These are phyloP conservation scores for Gryllus bimaculatus DNA, from an alignment of 1,140 invertebrate species.

Conservation along the genomic window DNA sequence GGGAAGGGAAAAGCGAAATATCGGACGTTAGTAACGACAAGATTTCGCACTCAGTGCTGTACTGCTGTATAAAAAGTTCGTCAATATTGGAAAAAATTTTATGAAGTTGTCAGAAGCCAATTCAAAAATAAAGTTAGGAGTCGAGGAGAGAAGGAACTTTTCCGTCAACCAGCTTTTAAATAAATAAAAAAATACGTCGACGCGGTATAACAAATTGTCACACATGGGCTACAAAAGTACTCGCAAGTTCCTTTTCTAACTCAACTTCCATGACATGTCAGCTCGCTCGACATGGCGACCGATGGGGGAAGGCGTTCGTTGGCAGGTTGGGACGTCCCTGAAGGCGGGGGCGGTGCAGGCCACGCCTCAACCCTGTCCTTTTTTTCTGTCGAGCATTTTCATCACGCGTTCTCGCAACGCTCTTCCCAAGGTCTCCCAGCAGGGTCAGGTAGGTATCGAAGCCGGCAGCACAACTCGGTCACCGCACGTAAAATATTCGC, in stretches of 20 bases:
- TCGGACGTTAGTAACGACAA: slow-evolving; percentile 3
- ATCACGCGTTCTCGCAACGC: too few relatives aligned
- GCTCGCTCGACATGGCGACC: too few relatives aligned
- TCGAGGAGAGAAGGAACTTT: background rate
- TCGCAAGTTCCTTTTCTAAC: background rate
- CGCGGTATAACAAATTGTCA: background rate
- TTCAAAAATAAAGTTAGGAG: background rate
- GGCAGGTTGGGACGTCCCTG: too few relatives aligned
- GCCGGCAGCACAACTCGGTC: too few relatives aligned
- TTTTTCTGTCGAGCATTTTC: too few relatives aligned
- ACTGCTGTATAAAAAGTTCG: background rate
- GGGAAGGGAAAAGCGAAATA: background rate
- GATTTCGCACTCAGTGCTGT: background rate
- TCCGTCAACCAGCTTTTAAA: background rate
- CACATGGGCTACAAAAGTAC: background rate
- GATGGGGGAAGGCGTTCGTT: too few relatives aligned
- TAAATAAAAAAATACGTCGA: background rate
- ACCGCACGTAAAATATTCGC: too few relatives aligned
- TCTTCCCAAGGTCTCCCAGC: too few relatives aligned
- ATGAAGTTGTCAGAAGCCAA: background rate
- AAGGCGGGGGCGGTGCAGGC: too few relatives aligned
- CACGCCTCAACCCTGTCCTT: too few relatives aligned
- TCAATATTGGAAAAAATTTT: background rate
- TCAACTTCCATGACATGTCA: background rate
- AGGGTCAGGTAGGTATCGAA: too few relatives aligned